Base-by-base conservation (phyloP, 2,797 vertebrate species). In the Hirundo rustica region DNA sequence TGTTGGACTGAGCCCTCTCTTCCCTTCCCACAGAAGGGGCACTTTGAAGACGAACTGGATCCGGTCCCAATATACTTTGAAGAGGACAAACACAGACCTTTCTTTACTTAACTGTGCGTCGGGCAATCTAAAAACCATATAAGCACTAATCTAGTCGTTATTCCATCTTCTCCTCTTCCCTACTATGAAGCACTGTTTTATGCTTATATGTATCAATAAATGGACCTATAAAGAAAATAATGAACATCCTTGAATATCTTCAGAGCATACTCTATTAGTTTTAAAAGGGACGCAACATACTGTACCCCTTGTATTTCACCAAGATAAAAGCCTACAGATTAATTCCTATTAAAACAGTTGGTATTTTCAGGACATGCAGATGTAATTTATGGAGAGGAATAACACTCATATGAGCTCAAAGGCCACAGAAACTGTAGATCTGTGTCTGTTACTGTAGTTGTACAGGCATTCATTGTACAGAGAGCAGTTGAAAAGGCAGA, bases 381-480 rank as follows among this genome's bases (percentile, higher is more conserved):
- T 96, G 82, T 92, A 94, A 96, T 97, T 97, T 95, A 96, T 93
- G 91, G 81, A 94, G 85, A 96, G 88, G 91, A 94, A 95, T 65
- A 97, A 96, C 95, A 86, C 92, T 94, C 94, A 92, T 94, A 97
- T 94, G 94, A 90, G 95, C 85, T 90, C 77, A 92, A 92, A 96
- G 89, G 91, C 95, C 95, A 96, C 94, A 96, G 95, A 97, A 97
- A 96, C 94, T 96, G 96, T 92, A 92, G 96, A 93, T 97, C 97
- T 97, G 97, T 97, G 97, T 97, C 97, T 97, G 96, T 95, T 96
- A 96, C 97, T 97, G 80, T 97, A 97, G 97, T 97, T 97, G 96
- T 96, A 95, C 92, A 82, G 96, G 88, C 96, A 95, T 97, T 96
- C 96, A 97, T 94, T 96, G 97, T 97, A 97, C 95, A 89, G 96